A percentile compares a stretch with the other conserved stretches of the same genome.
Conservation (phyloP, 1,140 invertebrate genomes). For the Drosophila busckii region DNA sequence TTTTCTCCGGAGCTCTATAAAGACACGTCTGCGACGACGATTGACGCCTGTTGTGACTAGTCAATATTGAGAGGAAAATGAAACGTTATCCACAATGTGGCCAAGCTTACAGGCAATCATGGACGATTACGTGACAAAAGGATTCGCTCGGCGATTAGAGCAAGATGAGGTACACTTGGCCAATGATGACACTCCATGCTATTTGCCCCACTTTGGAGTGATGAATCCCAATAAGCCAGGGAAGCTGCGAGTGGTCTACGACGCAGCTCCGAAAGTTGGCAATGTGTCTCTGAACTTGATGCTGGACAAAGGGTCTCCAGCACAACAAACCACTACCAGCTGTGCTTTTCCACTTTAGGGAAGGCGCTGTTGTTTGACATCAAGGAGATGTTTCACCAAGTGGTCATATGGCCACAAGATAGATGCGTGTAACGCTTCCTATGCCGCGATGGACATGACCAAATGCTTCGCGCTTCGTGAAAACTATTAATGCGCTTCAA, state of each 20-base stretch:
- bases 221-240: conserved; percentile 4
- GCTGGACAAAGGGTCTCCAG: not conserved
- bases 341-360: no score
- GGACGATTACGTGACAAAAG: not conserved
- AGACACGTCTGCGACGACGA: no score
- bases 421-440: not conserved
- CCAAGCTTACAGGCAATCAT: not conserved
- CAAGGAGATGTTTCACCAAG: no score
- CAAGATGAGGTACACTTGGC: not conserved
- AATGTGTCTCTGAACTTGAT: not conserved
- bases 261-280: not conserved
- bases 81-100: not conserved
- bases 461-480: conserved; percentile 1
- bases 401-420: no score
- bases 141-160: not conserved
- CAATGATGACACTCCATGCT: not conserved
- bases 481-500: not conserved
- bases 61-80: not conserved
- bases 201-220: not conserved
- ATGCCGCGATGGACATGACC: not conserved
- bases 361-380: no score
- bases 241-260: conserved; percentile 2
- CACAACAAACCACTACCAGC: no score
- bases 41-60: no score
- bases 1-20: no score